Percentiles rank a stretch among this genome's conserved stretches.
phyloP scores from a whole-genome alignment of 2,888 invertebrate species.

The Odontocolon sp. region DNA sequence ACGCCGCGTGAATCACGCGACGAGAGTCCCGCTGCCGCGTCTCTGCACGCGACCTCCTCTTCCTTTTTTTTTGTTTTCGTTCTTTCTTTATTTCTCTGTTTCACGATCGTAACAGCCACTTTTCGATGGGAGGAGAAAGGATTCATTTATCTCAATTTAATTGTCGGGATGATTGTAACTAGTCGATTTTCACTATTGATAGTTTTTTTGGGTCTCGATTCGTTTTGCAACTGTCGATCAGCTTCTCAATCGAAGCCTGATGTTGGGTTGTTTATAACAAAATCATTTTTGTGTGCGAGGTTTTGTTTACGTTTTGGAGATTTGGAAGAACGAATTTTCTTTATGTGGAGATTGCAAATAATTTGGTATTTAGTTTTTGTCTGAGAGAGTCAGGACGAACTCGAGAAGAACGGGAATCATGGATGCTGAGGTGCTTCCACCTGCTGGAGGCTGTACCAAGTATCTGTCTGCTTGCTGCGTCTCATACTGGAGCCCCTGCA shows the following conservation, averaged over 20 bases:
- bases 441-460: constrained; percentile 41
- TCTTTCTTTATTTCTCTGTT: not conserved
- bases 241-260: too few relatives aligned
- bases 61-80: too few relatives aligned
- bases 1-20: constrained; percentile 69
- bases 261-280: too few relatives aligned
- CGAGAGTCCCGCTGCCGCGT: constrained; percentile 28
- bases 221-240: not conserved
- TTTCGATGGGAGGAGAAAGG: constrained; percentile 43
- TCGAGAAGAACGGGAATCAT: not conserved
- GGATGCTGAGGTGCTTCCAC: constrained; percentile 52
- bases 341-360: too few relatives aligned
- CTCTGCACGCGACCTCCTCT: constrained; percentile 51
- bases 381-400: too few relatives aligned
- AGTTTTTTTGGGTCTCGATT: not conserved
- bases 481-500: not conserved
- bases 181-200: constrained; percentile 7
- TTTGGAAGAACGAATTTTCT: too few relatives aligned
- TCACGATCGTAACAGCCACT: constrained; percentile 37
- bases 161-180: constrained; percentile 40
- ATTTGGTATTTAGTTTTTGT: too few relatives aligned
- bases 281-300: too few relatives aligned
- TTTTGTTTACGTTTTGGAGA: too few relatives aligned
- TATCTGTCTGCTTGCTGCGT: constrained; percentile 16
- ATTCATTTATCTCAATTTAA: constrained; percentile 56